Conservation (phyloP, 2,888 invertebrate genomes). For the Stenichneumon culpator region DNA sequence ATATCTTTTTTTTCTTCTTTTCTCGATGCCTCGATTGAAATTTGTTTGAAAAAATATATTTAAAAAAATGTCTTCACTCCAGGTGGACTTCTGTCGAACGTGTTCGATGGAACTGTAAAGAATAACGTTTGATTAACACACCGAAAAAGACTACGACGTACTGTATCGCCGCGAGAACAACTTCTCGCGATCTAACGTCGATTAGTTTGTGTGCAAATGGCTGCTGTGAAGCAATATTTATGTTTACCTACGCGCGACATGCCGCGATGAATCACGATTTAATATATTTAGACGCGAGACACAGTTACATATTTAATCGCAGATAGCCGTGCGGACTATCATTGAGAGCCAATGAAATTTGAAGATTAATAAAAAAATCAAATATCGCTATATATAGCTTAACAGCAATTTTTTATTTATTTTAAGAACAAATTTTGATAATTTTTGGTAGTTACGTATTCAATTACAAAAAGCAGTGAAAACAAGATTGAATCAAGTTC, state of each 20-base stretch:
- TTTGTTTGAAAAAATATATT: neutral
- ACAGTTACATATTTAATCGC: neutral
- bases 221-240: slow-evolving; percentile 1
- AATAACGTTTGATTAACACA: neutral
- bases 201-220: neutral
- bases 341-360: neutral
- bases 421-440: too few relatives aligned
- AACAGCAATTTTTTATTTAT: too few relatives aligned
- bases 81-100: neutral
- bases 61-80: neutral
- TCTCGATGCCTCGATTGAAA: neutral
- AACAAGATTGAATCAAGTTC: too few relatives aligned
- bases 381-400: too few relatives aligned
- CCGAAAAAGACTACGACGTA: neutral
- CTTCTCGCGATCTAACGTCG: neutral
- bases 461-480: too few relatives aligned
- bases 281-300: neutral
- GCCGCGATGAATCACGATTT: neutral
- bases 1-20: slow-evolving; percentile 19
- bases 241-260: slow-evolving; percentile 1
- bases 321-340: neutral
- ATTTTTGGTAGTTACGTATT: too few relatives aligned
- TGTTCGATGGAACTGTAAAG: slow-evolving; percentile 8
- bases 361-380: neutral
- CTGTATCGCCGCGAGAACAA: neutral